These are phyloP conservation scores for Deroplatys truncata DNA, from an alignment of 2,888 invertebrate genomes.

Conservation along the genomic window DNA sequence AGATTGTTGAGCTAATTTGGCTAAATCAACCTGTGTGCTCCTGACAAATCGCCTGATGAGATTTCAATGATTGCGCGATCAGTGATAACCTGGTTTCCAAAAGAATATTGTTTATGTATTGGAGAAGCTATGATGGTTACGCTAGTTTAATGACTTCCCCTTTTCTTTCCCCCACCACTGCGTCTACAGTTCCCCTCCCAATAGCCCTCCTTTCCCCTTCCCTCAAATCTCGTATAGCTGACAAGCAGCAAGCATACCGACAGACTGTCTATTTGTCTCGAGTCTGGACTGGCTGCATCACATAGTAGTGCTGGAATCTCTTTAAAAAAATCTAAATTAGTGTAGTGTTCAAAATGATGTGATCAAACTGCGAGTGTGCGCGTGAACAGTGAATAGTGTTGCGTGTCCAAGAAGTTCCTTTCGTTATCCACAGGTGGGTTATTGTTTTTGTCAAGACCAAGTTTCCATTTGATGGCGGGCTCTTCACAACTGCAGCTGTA, in stretches of 20 bases:
- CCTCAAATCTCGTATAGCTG: background rate
- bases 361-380: background rate
- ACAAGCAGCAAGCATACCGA: background rate
- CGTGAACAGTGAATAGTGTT: no score
- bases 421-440: background rate
- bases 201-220: background rate
- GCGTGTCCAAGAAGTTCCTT: background rate
- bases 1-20: no score
- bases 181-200: background rate
- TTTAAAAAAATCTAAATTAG: background rate
- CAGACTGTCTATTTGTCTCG: no score
- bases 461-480: no score
- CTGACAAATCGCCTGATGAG: no score
- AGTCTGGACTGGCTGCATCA: background rate
- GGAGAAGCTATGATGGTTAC: no score
- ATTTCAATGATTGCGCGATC: no score
- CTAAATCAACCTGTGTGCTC: no score
- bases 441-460: background rate
- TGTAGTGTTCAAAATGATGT: background rate
- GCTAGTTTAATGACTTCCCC: conserved; percentile 11
- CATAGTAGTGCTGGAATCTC: background rate
- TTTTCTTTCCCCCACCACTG: background rate
- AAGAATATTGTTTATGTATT: no score
- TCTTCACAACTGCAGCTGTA: no score
- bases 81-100: no score